Evolutionary conservation across 2,113 vertebrate genomes (phyloP), one percentile per base, ranked within the genome.

Genomic region (Micromys minutus): DNA sequence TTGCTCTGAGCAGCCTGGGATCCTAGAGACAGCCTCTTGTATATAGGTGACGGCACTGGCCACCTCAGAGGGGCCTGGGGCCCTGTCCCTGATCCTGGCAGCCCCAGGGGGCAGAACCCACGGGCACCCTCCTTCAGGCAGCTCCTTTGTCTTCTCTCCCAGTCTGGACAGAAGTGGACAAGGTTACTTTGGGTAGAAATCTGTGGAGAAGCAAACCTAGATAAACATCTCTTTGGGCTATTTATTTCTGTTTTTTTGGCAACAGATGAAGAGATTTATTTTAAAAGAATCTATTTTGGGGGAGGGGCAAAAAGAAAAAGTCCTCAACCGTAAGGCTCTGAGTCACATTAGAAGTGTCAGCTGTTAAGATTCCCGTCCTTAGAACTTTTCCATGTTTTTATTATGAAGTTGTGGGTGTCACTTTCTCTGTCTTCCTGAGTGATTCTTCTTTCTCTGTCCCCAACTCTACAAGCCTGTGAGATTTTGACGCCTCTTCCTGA

Each of bases 181-280:
- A 80, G 52, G 42, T 63, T 88, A 45, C 87, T 92, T 50, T 13
- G 47, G 71, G 36, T 93, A 90, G 96, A 95, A 88, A 69, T 94
- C 88, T 3, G 0, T 90, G 96, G 90, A 81, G 93, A 80, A 93
- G 57, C 87, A 74, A 47, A 94, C 31, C 93, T 96, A 2, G 95
- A 80, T 96, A 42, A 86, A 42, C 93, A 42, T 87, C 13, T 97
- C 95, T 95, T 93, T 96, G 52, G 92, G 95, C 61, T 98, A 97
- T 96, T 97, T 98, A 97, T 98, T 98, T 98, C 91, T 91, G 5
- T 26, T 34, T 97, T 34, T 97, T 97, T 96, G 89, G 95, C 91
- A 97, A 45, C 84, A 97, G 94, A 83, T 55, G 84, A 97, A 87
- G 76, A 90, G 50, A 55, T 91, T 96, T 96, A 95, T 94, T 96